Evolutionary conservation across 1,140 invertebrate genomes (phyloP).

Genomic region (Ceratosolen fusciceps): DNA sequence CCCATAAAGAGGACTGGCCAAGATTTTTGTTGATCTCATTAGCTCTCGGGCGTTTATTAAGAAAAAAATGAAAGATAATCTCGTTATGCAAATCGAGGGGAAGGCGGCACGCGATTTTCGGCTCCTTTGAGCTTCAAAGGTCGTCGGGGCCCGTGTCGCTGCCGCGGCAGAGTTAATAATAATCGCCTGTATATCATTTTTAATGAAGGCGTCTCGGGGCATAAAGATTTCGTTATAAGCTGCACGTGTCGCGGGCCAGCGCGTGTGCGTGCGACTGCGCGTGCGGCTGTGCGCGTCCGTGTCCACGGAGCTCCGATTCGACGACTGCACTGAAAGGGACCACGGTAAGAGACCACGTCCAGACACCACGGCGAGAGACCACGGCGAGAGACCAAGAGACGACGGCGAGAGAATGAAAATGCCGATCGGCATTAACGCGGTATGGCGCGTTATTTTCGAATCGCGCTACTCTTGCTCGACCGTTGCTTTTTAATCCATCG

Average conservation of each 20-base stretch:
- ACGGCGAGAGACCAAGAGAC: no score
- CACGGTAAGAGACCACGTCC: no score
- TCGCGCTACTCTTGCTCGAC: background rate
- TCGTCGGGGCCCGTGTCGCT: background rate
- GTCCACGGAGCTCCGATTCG: no score
- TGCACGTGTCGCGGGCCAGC: background rate
- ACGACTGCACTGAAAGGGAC: no score
- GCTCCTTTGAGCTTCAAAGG: slow-evolving; percentile 25
- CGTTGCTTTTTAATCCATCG: background rate
- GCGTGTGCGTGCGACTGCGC: no score
- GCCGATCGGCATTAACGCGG: slow-evolving; percentile 10
- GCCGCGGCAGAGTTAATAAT: slow-evolving; percentile 23
- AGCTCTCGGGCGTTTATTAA: background rate
- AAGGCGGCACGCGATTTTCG: slow-evolving; percentile 6
- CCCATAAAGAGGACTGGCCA: background rate
- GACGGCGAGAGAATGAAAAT: background rate
- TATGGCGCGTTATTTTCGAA: slow-evolving; percentile 23
- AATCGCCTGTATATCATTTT: slow-evolving; percentile 41
- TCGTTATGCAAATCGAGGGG: slow-evolving; percentile 61
- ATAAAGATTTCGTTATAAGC: slow-evolving; percentile 30
- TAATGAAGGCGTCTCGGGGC: slow-evolving; percentile 36
- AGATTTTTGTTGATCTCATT: slow-evolving; percentile 44
- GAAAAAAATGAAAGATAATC: slow-evolving; percentile 58
- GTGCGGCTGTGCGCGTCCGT: no score
- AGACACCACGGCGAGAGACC: no score